phyloP scores from a whole-genome alignment of 2,797 vertebrate species.

The Capromys pilorides region DNA sequence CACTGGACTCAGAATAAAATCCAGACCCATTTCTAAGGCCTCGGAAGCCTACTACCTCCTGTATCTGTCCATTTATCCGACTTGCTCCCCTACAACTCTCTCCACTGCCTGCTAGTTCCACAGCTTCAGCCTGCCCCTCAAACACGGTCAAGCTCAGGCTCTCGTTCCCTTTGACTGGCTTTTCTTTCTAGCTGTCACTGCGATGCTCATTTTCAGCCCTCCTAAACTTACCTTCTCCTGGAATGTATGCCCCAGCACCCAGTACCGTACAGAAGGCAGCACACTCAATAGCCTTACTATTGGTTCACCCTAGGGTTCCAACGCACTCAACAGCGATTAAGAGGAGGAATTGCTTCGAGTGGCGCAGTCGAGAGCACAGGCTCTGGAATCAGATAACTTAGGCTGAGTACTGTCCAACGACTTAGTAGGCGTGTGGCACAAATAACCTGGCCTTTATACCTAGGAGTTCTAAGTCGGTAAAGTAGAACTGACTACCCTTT shows the following conservation, averaged over 20 bases:
- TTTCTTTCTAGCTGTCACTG: neutral
- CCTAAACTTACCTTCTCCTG: neutral
- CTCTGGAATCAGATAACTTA: neutral
- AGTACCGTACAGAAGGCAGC: neutral
- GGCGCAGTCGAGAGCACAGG: neutral
- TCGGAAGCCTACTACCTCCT: neutral
- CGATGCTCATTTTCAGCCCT: neutral
- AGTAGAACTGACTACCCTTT: neutral
- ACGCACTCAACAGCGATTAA: neutral
- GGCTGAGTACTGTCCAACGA: neutral
- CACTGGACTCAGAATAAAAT: conserved; percentile 21
- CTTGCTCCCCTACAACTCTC: neutral
- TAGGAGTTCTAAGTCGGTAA: neutral
- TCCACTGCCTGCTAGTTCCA: neutral
- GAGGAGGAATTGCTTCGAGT: neutral
- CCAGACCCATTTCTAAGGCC: neutral
- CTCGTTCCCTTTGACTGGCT: neutral
- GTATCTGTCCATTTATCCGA: neutral
- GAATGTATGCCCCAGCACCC: neutral
- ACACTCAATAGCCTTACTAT: neutral
- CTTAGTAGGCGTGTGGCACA: neutral
- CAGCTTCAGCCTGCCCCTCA: neutral
- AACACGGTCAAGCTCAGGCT: neutral
- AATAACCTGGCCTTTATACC: neutral
- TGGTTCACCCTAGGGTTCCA: neutral